Percentiles rank a stretch among this genome's conserved stretches.
phyloP scores from a whole-genome alignment of 2,888 invertebrate genomes.

The Drosophila mercatorum region DNA sequence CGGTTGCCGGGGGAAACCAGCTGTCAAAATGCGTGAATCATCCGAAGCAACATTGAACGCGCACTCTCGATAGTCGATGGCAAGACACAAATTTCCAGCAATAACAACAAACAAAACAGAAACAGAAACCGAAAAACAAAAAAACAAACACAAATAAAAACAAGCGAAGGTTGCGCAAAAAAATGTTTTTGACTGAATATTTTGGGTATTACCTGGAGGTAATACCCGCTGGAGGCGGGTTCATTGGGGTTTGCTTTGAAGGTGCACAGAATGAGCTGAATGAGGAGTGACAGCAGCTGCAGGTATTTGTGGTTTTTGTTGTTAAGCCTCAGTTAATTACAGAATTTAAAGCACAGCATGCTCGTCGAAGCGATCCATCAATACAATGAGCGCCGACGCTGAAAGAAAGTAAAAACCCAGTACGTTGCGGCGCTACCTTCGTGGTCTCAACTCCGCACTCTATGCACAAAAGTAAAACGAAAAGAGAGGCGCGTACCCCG shows the following conservation, averaged over 20 bases:
- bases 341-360: conserved; percentile 43
- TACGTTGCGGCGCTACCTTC: conserved; percentile 43
- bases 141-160: conserved; percentile 25
- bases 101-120: conserved; percentile 4
- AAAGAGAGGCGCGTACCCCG: conserved; percentile 41
- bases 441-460: conserved; percentile 45
- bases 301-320: background rate
- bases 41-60: conserved; percentile 45
- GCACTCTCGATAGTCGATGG: conserved; percentile 36
- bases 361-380: conserved; percentile 35
- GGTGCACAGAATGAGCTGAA: conserved; percentile 27
- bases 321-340: conserved; percentile 39
- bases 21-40: conserved; percentile 53
- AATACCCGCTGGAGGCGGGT: conserved; percentile 37
- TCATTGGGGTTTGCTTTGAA: conserved; percentile 34
- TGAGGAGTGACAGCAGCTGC: conserved; percentile 4
- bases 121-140: conserved; percentile 16
- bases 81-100: conserved; percentile 28
- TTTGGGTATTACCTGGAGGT: conserved; percentile 62
- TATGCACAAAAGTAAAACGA: conserved; percentile 44
- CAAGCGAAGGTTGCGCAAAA: conserved; percentile 67
- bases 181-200: conserved; percentile 27
- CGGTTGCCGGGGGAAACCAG: conserved; percentile 64
- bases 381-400: conserved; percentile 34
- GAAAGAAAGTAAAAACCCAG: conserved; percentile 57